Base-by-base conservation (phyloP, 2,113 vertebrate genomes). In the Catharus bicknelli region DNA sequence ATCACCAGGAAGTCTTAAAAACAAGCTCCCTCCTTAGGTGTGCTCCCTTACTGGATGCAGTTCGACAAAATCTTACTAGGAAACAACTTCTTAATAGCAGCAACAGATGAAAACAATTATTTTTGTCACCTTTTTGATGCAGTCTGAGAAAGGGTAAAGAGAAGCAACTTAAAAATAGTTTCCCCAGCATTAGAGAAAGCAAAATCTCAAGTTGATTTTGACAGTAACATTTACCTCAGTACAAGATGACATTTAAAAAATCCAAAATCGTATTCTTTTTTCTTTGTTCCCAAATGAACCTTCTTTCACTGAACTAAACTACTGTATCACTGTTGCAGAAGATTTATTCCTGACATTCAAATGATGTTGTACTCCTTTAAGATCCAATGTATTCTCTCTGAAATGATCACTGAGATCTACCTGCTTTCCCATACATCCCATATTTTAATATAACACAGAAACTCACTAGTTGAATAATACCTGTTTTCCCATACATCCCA, bases 401-500 rank as follows among this genome's bases (percentile, higher is more conserved):
- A 86, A 86, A 77, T 25, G 5, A 54, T 19, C 16, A 19, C 0
- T 7, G 40, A n/a, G 13, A 11, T 34, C 68, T 19, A 23, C 27
- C 45, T 57, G 43, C 53, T 59, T 54, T 83, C 21, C 55, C 40
- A 8, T 17, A 34, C 7, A 15, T 13, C 30, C 38, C 17, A 2
- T n/a, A 62, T 43, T 78, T 75, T 78, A 67, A 42, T 7, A 11
- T 36, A 82, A 51, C 2, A 40, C 7, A 89, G 25, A 62, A 55
- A 97, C 98, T 98, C 95, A 99, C 99, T 4, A 99, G 97, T 59
- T 99, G 98, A 88, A 73, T 14, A 61, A 99, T 19, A 23, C 27
- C 45, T 57, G 43, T 45, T 59, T 54, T 83, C 21, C 55, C 40
- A 8, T 17, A 34, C 8, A 15, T 13, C 30, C 38, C 17, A 2